Evolutionary conservation across 2,888 invertebrate species (phyloP).

Genomic region (Eristalinus aeneus): DNA sequence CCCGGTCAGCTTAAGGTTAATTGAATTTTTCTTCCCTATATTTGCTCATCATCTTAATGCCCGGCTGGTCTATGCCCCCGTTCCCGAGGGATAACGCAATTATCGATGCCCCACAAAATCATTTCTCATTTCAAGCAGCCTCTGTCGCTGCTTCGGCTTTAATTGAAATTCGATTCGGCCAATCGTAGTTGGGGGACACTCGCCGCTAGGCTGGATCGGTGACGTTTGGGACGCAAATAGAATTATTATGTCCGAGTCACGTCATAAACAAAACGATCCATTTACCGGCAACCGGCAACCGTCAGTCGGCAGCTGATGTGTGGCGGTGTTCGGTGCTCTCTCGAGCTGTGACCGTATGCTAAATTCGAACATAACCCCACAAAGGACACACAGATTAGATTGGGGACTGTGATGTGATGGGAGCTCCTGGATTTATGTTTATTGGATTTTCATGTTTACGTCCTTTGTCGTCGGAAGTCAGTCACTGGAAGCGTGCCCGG

Average conservation of each 20-base stretch:
- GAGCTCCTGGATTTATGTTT: conserved; percentile 53
- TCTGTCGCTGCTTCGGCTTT: conserved; percentile 16
- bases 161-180: conserved; percentile 49
- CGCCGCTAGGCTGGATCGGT: background rate
- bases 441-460: conserved; percentile 58
- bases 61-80: background rate
- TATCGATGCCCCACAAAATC: background rate
- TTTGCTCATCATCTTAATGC: conserved; percentile 27
- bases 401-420: conserved; percentile 47
- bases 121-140: background rate
- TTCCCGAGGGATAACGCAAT: conserved; percentile 30
- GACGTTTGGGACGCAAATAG: conserved; percentile 10
- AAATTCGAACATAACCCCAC: conserved; percentile 57
- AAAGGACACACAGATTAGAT: conserved; percentile 41
- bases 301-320: background rate
- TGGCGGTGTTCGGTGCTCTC: conserved; percentile 26
- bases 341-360: conserved; percentile 53
- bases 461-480: conserved; percentile 8
- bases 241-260: conserved; percentile 36
- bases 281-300: conserved; percentile 1
- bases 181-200: background rate
- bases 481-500: background rate
- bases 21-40: conserved; percentile 42
- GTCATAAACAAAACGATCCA: conserved; percentile 51
- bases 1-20: conserved; percentile 38